These are phyloP conservation scores for Rhabdophis nuchalis DNA, from an alignment of 2,797 vertebrate species.

Conservation along the genomic window DNA sequence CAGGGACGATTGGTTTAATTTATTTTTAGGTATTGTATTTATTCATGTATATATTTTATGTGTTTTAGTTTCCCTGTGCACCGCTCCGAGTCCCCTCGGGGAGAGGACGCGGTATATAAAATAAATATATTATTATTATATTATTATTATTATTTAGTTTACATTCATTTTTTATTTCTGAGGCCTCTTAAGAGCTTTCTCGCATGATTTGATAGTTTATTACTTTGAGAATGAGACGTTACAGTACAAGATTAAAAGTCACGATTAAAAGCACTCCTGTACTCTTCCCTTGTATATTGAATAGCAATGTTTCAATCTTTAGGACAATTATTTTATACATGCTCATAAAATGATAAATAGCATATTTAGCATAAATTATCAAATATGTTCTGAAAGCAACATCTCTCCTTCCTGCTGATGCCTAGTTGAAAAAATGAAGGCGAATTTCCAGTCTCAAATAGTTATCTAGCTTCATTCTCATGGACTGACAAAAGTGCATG, in stretches of 20 bases:
- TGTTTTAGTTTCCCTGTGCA: no score
- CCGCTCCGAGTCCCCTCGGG: no score
- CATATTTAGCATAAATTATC: not conserved
- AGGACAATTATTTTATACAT: slow-evolving; percentile 33
- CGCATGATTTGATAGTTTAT: not conserved
- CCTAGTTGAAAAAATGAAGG: not conserved
- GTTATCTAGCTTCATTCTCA: not conserved
- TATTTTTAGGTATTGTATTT: no score
- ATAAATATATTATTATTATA: no score
- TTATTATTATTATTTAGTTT: no score
- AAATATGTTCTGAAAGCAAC: slow-evolving; percentile 26
- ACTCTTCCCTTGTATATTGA: not conserved
- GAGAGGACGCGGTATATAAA: no score
- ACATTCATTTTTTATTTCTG: slow-evolving; percentile 7
- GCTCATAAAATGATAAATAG: slow-evolving; percentile 27
- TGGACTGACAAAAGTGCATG: not conserved
- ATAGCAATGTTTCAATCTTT: not conserved
- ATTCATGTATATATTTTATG: no score
- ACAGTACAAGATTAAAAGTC: not conserved
- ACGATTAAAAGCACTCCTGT: not conserved
- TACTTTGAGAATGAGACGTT: no score
- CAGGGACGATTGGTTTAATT: no score
- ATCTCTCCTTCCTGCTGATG: slow-evolving; percentile 21
- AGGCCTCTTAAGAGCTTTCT: slow-evolving; percentile 6
- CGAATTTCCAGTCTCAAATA: not conserved